Base-by-base conservation (phyloP, 1,140 invertebrate species). In the Augochlora pura region DNA sequence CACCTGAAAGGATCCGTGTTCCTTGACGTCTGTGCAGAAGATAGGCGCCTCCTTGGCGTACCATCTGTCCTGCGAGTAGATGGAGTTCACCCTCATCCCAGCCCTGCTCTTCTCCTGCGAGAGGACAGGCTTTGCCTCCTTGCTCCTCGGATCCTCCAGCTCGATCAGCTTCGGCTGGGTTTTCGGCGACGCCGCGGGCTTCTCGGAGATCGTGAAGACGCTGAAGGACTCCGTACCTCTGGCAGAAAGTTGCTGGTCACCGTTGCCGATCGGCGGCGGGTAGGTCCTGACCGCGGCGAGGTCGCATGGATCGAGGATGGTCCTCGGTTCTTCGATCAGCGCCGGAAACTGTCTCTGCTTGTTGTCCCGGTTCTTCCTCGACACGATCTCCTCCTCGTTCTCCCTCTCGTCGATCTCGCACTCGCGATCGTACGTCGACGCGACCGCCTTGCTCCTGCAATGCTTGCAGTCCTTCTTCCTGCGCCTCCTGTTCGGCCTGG, bases 31-130 rank as follows among this genome's bases (percentile, higher is more conserved):
- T 32, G 86, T 89, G 67, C 89, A 86, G 76, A 92, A 91, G 75
- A 90, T 89, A 27, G 89, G 77, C 27, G 85, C 62, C 14, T 91
- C 90, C 80, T 92, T 92, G 69, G 76, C 74, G 52, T 88, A 88
- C 90, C 91, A 91, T 52, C 91, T 90, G 59, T 92, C 91, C 78
- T 92, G 91, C 42, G 91, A 91, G 72, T 93, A 93, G 75, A 93
- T 93, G 27, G 92, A 93, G 72, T 93, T 93, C 70, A 93, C 89
- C 81, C 92, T 92, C 91, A 93, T 93, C 18, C 90, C 87, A 38
- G 85, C 79, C 62, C 87, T 70, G 71, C 82, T 88, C 67, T 86
- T 90, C 77, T 57, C 62, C 63, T 88, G 84, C 60, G 83, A 81
- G 68, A 90, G 86, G 68, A 90, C 77, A 25, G 88, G 82, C 76